Percentiles rank a stretch among this genome's conserved stretches.
Conservation (phyloP, 2,888 invertebrate species). For the Melitaea athalia region DNA sequence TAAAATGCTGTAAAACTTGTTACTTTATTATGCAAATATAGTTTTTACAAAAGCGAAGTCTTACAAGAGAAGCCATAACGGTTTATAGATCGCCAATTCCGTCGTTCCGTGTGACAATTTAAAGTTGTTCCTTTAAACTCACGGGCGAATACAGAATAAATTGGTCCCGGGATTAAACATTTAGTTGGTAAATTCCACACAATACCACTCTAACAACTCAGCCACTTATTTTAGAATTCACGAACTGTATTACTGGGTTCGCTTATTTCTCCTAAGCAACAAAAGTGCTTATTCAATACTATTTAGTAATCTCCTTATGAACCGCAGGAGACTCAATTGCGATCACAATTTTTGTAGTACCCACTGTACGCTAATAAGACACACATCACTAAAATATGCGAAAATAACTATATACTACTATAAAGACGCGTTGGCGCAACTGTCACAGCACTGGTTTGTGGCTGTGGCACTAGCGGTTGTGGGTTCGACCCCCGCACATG, state of each 20-base stretch:
- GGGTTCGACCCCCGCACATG: no score
- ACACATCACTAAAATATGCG: neutral
- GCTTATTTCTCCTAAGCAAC: constrained; percentile 38
- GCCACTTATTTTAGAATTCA: constrained; percentile 37
- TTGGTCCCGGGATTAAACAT: constrained; percentile 37
- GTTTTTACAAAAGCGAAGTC: constrained; percentile 34
- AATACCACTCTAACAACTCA: constrained; percentile 37
- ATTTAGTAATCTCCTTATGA: constrained; percentile 39
- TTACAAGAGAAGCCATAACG: constrained; percentile 36
- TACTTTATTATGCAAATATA: constrained; percentile 40
- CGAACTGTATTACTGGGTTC: constrained; percentile 36
- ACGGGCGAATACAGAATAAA: constrained; percentile 36
- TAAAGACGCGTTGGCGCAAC: no score
- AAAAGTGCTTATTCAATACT: constrained; percentile 37
- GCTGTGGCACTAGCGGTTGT: no score
- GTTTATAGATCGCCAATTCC: constrained; percentile 39
- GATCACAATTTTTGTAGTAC: constrained; percentile 29
- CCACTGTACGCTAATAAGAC: constrained; percentile 13
- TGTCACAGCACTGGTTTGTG: no score
- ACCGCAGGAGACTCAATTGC: constrained; percentile 37
- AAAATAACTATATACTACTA: neutral
- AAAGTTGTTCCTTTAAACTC: constrained; percentile 34
- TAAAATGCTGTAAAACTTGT: constrained; percentile 40
- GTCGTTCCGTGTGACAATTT: constrained; percentile 35
- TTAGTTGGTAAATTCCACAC: constrained; percentile 40